phyloP scores from a whole-genome alignment of 2,113 vertebrate species.

The Pangasianodon hypophthalmus region DNA sequence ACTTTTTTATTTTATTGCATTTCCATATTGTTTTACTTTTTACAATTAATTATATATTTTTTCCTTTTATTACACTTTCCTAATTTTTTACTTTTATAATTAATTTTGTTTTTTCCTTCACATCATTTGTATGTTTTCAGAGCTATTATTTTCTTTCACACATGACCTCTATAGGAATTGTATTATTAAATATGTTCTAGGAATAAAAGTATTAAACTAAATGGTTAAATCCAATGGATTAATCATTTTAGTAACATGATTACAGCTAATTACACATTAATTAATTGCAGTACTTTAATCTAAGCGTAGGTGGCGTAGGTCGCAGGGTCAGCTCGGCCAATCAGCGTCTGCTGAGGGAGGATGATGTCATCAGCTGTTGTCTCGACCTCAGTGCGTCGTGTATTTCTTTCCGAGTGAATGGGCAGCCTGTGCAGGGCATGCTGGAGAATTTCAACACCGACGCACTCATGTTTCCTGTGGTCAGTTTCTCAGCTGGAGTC shows the following conservation, averaged over 20 bases:
- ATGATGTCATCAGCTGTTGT: constrained; percentile 94
- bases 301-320: constrained; percentile 80
- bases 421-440: constrained; percentile 96
- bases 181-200: neutral
- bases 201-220: neutral
- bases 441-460: constrained; percentile 89
- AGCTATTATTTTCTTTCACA: neutral
- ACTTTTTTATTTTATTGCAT: neutral
- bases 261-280: neutral
- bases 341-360: constrained; percentile 83
- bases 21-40: neutral
- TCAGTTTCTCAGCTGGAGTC: constrained; percentile 94
- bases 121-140: neutral
- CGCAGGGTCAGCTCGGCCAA: constrained; percentile 87
- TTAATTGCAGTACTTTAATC: neutral
- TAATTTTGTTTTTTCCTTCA: neutral
- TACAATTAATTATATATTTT: neutral
- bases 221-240: neutral
- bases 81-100: neutral
- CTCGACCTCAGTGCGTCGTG: constrained; percentile 86
- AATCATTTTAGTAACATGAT: neutral
- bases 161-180: neutral
- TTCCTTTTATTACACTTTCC: too few relatives aligned
- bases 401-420: constrained; percentile 94
- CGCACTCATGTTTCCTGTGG: constrained; percentile 88